Conservation (phyloP, 2,797 vertebrate species). For the Adrianichthys oophorus region DNA sequence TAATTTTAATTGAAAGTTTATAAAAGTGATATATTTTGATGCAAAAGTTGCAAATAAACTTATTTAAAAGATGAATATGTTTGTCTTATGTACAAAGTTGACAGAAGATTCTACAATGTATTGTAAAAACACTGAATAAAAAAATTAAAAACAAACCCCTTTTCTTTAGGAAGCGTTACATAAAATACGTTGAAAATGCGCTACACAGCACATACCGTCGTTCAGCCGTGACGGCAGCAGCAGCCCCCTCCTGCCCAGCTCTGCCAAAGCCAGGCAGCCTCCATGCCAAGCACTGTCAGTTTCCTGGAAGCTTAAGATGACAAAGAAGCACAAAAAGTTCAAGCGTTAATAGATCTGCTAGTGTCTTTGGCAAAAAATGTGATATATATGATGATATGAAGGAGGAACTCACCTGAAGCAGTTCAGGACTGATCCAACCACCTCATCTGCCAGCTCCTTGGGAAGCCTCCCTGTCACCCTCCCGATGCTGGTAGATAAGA, state of each 20-base stretch:
- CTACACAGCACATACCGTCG: conserved; percentile 80
- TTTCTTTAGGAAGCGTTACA: background rate
- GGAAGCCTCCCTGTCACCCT: conserved; percentile 94
- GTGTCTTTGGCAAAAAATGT: background rate
- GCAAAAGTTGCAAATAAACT: background rate
- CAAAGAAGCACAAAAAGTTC: conserved; percentile 18
- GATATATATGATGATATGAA: background rate
- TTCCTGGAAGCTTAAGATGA: conserved; percentile 86
- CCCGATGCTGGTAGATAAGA: conserved; percentile 82
- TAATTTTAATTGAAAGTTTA: too few species aligned
- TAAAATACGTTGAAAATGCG: background rate
- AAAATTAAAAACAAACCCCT: conserved; percentile 7
- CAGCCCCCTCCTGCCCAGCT: conserved; percentile 92
- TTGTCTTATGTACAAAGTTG: conserved; percentile 17
- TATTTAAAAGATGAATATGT: conserved; percentile 24
- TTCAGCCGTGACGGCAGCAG: conserved; percentile 88
- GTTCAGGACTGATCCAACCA: conserved; percentile 92
- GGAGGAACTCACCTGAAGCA: conserved; percentile 86
- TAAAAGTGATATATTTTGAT: too few species aligned
- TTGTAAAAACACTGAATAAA: conserved; percentile 45
- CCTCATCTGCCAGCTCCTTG: conserved; percentile 92
- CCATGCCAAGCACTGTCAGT: conserved; percentile 95
- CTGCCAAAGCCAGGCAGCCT: conserved; percentile 93
- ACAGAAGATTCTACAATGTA: conserved; percentile 2
- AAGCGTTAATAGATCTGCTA: background rate